Conservation (phyloP, 1,140 invertebrate species). For the Bacillus rossius region DNA sequence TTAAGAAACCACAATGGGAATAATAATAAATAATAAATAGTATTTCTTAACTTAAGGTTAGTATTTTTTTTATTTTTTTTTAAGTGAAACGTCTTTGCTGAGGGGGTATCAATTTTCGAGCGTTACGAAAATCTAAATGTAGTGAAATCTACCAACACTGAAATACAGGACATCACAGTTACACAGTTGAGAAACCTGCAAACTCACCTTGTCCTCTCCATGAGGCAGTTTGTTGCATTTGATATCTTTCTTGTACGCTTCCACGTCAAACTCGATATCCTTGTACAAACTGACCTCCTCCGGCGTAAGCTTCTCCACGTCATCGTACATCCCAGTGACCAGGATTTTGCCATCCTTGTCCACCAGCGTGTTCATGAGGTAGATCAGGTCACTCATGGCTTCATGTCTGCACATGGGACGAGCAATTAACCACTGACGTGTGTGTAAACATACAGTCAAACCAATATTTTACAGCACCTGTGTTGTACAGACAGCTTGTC, state of each 20-base stretch:
- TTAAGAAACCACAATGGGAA: no score
- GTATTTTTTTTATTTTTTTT: no score
- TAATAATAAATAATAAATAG: not conserved
- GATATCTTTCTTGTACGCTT: constrained; percentile 69
- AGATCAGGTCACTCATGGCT: constrained; percentile 85
- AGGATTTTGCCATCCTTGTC: constrained; percentile 81
- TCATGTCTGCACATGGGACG: constrained; percentile 52
- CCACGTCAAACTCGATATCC: constrained; percentile 85
- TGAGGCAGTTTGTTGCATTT: constrained; percentile 67
- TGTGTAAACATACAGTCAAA: no score
- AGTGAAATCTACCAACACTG: no score
- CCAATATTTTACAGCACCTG: no score
- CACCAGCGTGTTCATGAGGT: constrained; percentile 74
- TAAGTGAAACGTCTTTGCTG: no score
- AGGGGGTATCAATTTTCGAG: no score
- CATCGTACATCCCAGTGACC: constrained; percentile 72
- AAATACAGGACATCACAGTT: no score
- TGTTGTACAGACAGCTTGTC: no score
- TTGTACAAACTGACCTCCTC: constrained; percentile 76
- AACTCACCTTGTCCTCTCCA: constrained; percentile 62
- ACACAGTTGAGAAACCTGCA: not conserved
- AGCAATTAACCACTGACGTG: no score
- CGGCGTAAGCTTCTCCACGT: constrained; percentile 65
- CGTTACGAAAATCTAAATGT: no score
- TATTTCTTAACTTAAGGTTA: not conserved